Percentiles rank a stretch among this genome's conserved stretches.
These are phyloP conservation scores for Ochotona curzoniae DNA, from an alignment of 2,113 vertebrate species.

Conservation along the genomic window DNA sequence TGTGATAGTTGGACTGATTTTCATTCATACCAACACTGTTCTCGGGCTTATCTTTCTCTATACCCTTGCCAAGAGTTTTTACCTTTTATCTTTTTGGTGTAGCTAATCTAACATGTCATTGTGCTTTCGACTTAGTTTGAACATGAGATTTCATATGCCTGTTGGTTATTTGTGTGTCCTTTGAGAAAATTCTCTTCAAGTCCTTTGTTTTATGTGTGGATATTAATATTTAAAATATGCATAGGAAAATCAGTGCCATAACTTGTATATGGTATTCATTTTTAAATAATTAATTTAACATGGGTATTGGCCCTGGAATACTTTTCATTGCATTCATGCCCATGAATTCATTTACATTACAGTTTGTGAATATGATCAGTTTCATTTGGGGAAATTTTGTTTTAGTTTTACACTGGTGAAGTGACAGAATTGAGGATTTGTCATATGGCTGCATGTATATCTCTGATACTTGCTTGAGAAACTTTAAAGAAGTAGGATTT, in stretches of 20 bases:
- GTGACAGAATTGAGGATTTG: neutral
- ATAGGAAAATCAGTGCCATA: neutral
- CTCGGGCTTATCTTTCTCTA: neutral
- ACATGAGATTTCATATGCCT: neutral
- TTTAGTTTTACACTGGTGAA: neutral
- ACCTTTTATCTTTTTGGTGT: neutral
- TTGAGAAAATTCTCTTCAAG: neutral
- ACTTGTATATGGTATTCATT: neutral
- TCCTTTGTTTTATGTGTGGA: neutral
- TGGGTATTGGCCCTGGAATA: constrained; percentile 23
- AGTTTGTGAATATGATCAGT: neutral
- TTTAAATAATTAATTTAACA: neutral
- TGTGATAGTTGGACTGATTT: neutral
- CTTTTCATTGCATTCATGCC: neutral
- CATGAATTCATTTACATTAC: neutral
- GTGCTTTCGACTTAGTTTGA: neutral
- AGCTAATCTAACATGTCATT: neutral
- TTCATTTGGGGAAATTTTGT: neutral
- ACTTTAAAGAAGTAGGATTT: constrained; percentile 21
- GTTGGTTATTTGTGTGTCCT: neutral
- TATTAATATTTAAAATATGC: neutral
- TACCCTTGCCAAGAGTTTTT: neutral
- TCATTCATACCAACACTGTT: neutral
- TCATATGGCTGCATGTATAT: neutral
- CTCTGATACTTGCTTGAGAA: neutral